A percentile compares a stretch with the other conserved stretches of the same genome.
Conservation (phyloP, 2,113 vertebrate genomes). For the Oreochromis aureus region DNA sequence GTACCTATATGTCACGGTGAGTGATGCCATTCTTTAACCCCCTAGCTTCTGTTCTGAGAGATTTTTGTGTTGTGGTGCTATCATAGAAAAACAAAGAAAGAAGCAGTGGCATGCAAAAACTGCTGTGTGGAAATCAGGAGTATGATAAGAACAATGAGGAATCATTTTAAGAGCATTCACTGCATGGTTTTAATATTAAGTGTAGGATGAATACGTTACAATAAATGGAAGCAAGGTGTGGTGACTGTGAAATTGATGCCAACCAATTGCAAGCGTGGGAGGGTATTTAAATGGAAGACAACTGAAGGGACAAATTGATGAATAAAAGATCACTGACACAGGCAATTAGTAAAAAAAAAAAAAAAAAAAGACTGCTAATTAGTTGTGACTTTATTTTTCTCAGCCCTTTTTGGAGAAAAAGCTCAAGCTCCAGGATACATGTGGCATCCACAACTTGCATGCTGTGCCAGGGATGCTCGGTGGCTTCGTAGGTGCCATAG, state of each 20-base stretch:
- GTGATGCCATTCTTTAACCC: slow-evolving; percentile 5
- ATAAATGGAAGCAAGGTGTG: neutral
- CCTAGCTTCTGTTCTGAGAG: neutral
- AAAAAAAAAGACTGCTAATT: neutral
- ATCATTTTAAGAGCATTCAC: neutral
- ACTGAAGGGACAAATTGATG: neutral
- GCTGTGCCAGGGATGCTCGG: slow-evolving; percentile 89
- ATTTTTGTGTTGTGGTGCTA: neutral
- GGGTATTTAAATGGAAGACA: neutral
- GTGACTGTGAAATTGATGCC: neutral
- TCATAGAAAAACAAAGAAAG: neutral
- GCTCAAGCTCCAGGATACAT: slow-evolving; percentile 89
- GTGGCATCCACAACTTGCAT: slow-evolving; percentile 92
- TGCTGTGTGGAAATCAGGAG: neutral
- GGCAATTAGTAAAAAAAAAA: neutral
- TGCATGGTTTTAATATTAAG: neutral
- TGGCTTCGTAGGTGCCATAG: slow-evolving; percentile 84
- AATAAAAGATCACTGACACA: neutral
- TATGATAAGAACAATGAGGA: neutral
- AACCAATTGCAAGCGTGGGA: neutral
- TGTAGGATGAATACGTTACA: neutral
- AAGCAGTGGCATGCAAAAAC: neutral
- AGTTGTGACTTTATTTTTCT: neutral
- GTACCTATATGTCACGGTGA: slow-evolving; percentile 84
- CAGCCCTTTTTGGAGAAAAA: slow-evolving; percentile 86